Base-by-base conservation (phyloP, 2,113 vertebrate genomes). In the Peromyscus californicus region DNA sequence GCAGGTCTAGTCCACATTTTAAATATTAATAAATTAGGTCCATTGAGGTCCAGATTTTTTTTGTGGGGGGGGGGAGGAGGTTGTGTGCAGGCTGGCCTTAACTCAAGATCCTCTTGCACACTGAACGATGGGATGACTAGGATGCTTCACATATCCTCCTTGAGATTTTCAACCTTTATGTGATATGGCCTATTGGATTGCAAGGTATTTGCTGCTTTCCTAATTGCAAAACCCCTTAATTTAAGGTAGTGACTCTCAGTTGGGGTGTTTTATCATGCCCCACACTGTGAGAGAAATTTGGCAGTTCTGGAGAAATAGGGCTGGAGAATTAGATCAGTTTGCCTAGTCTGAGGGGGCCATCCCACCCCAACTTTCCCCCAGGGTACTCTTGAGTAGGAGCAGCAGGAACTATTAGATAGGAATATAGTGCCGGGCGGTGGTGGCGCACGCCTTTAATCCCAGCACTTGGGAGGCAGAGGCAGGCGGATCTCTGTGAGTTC, bases 21-120 rank as follows among this genome's bases (percentile, higher is more conserved):
- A 89, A 84, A 96, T 75, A 67, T 69, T 82, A 95, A 67, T 90
- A 93, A 69, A 79, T 61, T 90, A 74, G n/a, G 36, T 36, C n/a
- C 22, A 29, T 29, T 83, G 67, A 93, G 45, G 16, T 59, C 74
- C 72, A 80, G 59, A 31, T n/a, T 83, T n/a, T 48, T 29, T n/a
- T n/a, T n/a, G n/a, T 5, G 17, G 13, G 13, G 51, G 17, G 54
- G 2, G 12, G 17, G 26, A n/a, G n/a, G n/a, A n/a, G n/a, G 7
- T 85, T 67, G 3, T 70, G 63, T 39, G 17, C 39, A 76, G 39
- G 29, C 9, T 75, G n/a, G n/a, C 54, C 10, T 75, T 75, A 74
- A 75, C n/a, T 39, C 39, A 57, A 85, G 51, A 59, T 74, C 36
- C 22, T 70, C 36, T 75, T 89, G 51, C 16, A 42, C 22, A 19